Base-by-base conservation (phyloP, 2,888 invertebrate species). In the Cenopis cana region DNA sequence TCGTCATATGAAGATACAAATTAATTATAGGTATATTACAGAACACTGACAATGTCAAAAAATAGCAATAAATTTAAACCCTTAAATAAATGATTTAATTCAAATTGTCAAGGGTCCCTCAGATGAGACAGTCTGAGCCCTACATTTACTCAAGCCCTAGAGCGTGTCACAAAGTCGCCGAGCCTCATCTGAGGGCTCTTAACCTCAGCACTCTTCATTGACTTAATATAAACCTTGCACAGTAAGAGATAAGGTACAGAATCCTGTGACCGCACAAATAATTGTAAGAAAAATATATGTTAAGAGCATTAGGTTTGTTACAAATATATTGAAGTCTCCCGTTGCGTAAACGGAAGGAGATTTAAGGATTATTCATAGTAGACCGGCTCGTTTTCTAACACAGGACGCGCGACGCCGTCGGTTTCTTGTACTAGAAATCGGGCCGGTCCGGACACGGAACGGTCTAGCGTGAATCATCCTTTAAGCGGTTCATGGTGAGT, bases 61-160 rank as follows among this genome's bases (percentile, higher is more conserved):
- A n/a, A n/a, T n/a, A n/a, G n/a, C 5, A n/a, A 36, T 38, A 68
- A 38, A 57, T 24, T 20, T 11, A 49, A 54, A 56, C 36, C 68
- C 68, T 49, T 49, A 49, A 10, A 46, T 49, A 38, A 69, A 50
- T 65, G 11, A 60, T 66, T 66, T 70, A 66, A 70, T 70, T 65
- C 20, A 36, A 70, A 70, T 49, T 65, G 33, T 64, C 29, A 46
- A 59, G 59, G 12, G 38, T 20, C 46, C 57, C 46, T 46, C 8
- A 33, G 52, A 11, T 17, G 59, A 68, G 46, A 29, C 69, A 65
- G 52, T n/a, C 46, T 38, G 38, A 54, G 59, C 54, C 59, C 70
- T 66, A 70, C 65, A 70, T 70, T 70, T 70, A 46, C 69, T 33
- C 29, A 41, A 59, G 65, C 70, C 24, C 54, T 55, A 54, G 64